phyloP scores from a whole-genome alignment of 2,888 invertebrate genomes.

The Phlogophora meticulosa region DNA sequence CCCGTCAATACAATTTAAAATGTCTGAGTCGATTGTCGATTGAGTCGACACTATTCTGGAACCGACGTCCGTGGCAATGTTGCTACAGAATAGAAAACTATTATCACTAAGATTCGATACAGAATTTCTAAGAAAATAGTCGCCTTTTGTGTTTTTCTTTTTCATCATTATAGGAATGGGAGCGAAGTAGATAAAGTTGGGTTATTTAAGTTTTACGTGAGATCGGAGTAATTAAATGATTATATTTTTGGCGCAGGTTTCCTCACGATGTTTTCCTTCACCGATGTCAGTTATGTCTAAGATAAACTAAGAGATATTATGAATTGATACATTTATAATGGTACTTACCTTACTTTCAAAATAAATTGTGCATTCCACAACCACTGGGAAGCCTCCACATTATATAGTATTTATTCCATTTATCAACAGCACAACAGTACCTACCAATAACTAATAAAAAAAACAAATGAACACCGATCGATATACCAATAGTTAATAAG shows the following conservation, averaged over 20 bases:
- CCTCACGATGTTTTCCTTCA: too few species aligned
- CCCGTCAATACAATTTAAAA: constrained; percentile 29
- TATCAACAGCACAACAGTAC: too few species aligned
- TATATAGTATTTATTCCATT: too few species aligned
- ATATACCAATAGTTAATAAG: too few species aligned
- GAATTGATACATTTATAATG: too few species aligned
- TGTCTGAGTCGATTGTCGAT: constrained; percentile 11
- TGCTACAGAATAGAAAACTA: constrained; percentile 17
- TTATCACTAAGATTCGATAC: neutral
- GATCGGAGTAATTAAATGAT: neutral
- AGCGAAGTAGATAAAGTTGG: neutral
- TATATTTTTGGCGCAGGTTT: neutral
- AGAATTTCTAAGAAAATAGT: constrained; percentile 7
- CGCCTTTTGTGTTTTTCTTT: neutral
- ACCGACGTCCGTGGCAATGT: neutral
- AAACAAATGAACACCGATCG: too few species aligned
- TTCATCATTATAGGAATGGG: neutral
- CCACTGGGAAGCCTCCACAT: too few species aligned
- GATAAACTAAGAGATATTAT: neutral
- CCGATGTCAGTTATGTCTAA: too few species aligned
- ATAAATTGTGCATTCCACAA: too few species aligned
- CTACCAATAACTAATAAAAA: too few species aligned
- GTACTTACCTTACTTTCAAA: too few species aligned
- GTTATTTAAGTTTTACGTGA: too few species aligned
- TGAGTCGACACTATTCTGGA: neutral